Conservation (phyloP, 2,113 vertebrate species). For the Urocolius indicus region DNA sequence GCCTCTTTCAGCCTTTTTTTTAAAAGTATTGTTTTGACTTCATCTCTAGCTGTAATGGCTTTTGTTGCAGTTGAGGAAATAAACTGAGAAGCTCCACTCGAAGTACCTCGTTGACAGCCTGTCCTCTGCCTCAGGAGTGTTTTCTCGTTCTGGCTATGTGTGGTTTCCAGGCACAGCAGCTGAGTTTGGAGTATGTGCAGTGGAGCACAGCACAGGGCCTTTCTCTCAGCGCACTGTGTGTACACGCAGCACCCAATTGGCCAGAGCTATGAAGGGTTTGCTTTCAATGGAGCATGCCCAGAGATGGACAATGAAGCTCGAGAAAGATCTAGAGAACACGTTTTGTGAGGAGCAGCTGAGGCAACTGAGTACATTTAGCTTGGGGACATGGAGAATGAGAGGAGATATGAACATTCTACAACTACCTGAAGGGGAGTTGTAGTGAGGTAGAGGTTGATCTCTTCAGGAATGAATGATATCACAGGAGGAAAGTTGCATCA, state of each 20-base stretch:
- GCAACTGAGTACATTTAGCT: too few relatives aligned
- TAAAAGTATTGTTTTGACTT: background rate
- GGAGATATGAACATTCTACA: too few relatives aligned
- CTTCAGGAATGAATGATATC: too few relatives aligned
- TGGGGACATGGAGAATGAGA: too few relatives aligned
- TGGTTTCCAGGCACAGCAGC: background rate
- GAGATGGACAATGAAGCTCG: too few relatives aligned
- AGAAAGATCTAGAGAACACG: too few relatives aligned
- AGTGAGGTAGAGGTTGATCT: too few relatives aligned
- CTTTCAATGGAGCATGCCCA: background rate
- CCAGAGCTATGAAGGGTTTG: background rate
- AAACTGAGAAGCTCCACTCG: background rate
- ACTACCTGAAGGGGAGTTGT: too few relatives aligned
- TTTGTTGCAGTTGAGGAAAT: background rate
- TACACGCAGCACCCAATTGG: rapidly evolving
- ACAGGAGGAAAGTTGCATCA: too few relatives aligned
- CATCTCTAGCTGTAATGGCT: background rate
- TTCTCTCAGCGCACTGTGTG: rapidly evolving
- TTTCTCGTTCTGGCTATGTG: background rate
- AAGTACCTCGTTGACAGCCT: background rate
- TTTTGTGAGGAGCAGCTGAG: too few relatives aligned
- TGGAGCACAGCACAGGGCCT: background rate
- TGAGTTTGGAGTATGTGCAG: background rate
- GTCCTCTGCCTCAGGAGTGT: background rate
- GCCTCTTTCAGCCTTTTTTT: background rate